Base-by-base conservation (phyloP, 2,888 invertebrate species). In the Cheilosia impressa region DNA sequence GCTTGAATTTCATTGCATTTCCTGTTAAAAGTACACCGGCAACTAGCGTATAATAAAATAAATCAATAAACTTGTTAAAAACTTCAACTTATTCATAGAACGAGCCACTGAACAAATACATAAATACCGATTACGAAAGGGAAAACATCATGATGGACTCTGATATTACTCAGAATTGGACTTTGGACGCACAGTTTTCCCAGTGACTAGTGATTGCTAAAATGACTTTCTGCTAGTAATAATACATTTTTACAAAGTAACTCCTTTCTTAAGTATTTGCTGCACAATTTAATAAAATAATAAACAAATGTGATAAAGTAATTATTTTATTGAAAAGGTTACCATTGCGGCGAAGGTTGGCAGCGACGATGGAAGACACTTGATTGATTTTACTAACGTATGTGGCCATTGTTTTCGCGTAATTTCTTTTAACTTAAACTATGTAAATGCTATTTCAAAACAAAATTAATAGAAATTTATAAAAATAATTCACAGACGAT, bases 311-410 rank as follows among this genome's bases (percentile, higher is more conserved):
- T 13, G 4, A 38, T 38, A 13, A 4, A 50, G 5, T 52, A 65
- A 65, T 24, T 58, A 24, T 38, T 31, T 24, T 19, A 43, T 3
- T 15, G 10, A 58, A 58, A 41, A 52, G 47, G 10, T 75, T 77
- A 85, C 85, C 85, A 85, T 85, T 85, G 10, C 85, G 81, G 13
- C 85, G 81, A 68, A 85, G 45, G 55, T 77, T 80, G 4, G 81
- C 63, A 31, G 85, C 85, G 34, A 81, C 71, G 34, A 85, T 77
- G 58, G 81, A 47, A 19, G 72, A 72, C 27, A 81, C 66, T 53
- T 72, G 66, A 72, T 81, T 85, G 9, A 85, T 85, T 77, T 72
- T 81, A 17, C 58, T 63, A 31, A 85, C 60, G 72, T 85, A 85
- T 7, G 85, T 77, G 52, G 85, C 81, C 85, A 85, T 85, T 15